Evolutionary conservation across 2,888 invertebrate species (phyloP).

Genomic region (Cremastobaeus sp.): DNA sequence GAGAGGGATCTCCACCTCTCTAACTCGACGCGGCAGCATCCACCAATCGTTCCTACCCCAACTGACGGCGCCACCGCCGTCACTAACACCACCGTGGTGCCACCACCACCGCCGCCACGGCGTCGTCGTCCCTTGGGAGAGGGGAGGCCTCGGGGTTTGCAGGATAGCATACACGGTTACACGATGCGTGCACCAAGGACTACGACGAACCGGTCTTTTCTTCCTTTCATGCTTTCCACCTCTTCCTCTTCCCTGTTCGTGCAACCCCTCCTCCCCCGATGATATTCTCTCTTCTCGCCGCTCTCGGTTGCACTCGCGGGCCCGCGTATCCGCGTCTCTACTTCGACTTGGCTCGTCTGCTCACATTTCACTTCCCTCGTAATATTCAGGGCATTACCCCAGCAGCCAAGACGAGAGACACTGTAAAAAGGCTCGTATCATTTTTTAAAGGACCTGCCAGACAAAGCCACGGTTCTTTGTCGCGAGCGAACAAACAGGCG

Average conservation of each 20-base stretch:
- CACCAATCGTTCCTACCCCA: slow-evolving; percentile 74
- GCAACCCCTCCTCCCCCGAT: slow-evolving; percentile 5
- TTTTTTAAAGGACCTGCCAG: slow-evolving; percentile 58
- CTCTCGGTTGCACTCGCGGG: slow-evolving; percentile 9
- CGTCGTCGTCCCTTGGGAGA: slow-evolving; percentile 52
- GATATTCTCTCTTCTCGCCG: not conserved
- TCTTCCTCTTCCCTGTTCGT: slow-evolving; percentile 27
- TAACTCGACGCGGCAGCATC: slow-evolving; percentile 74
- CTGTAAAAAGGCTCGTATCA: slow-evolving; percentile 59
- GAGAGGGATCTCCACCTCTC: slow-evolving; percentile 73
- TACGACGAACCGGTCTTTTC: slow-evolving; percentile 60
- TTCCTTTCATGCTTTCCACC: slow-evolving; percentile 55
- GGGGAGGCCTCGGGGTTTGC: slow-evolving; percentile 52
- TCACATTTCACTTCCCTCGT: slow-evolving; percentile 59
- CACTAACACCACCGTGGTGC: slow-evolving; percentile 50
- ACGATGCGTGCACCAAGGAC: slow-evolving; percentile 60
- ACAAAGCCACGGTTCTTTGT: slow-evolving; percentile 57
- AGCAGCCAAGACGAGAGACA: slow-evolving; percentile 53
- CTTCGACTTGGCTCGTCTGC: slow-evolving; percentile 53
- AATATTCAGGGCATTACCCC: slow-evolving; percentile 61
- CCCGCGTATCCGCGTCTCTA: slow-evolving; percentile 11
- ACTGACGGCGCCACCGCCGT: slow-evolving; percentile 61
- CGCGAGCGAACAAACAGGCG: slow-evolving; percentile 54
- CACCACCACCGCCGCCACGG: slow-evolving; percentile 60
- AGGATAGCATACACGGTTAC: slow-evolving; percentile 60